These are phyloP conservation scores for Solenodon paradoxus DNA, from an alignment of 2,113 vertebrate species.

Conservation along the genomic window DNA sequence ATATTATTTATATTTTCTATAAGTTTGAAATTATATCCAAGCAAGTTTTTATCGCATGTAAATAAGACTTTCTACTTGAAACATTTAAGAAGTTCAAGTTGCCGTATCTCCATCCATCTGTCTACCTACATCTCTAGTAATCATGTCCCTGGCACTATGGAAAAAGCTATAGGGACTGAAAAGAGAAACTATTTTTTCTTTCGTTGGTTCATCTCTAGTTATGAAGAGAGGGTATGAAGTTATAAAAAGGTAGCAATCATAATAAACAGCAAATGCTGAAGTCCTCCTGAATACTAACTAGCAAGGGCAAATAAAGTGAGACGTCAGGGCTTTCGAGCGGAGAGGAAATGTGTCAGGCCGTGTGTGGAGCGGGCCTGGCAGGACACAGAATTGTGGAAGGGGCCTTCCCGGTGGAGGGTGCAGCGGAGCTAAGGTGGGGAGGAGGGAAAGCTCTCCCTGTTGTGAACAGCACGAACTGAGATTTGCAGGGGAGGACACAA, in stretches of 20 bases:
- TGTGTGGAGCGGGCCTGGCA: neutral
- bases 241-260: constrained; percentile 13
- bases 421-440: neutral
- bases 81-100: constrained; percentile 29
- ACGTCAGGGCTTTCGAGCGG: neutral
- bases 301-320: neutral
- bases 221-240: neutral
- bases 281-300: neutral
- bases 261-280: constrained; percentile 4
- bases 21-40: constrained; percentile 31
- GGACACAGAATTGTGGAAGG: neutral
- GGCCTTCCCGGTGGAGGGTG: neutral
- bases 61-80: neutral
- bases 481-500: neutral
- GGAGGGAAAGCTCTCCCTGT: neutral
- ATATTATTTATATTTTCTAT: constrained; percentile 10
- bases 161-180: constrained; percentile 20
- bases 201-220: constrained; percentile 33
- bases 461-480: neutral
- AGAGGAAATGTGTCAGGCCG: neutral
- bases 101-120: neutral
- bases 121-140: neutral
- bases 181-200: constrained; percentile 14
- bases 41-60: neutral
- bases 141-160: neutral